Conservation (phyloP, 2,113 vertebrate species). For the Clarias macrocephalus region DNA sequence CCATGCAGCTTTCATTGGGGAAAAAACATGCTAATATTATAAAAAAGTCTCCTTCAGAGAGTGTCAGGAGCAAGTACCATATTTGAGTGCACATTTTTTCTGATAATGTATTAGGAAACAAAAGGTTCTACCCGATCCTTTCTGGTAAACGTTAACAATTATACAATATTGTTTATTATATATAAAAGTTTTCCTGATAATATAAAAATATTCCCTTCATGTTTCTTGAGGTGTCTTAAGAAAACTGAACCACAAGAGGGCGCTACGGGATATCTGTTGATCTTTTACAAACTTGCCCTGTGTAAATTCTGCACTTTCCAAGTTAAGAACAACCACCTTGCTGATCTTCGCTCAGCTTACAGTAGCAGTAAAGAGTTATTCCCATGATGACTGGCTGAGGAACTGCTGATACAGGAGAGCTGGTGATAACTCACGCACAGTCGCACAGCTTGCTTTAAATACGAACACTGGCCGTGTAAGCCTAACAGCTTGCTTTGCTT, state of each 20-base stretch:
- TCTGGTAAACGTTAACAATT: background rate
- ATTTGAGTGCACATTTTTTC: background rate
- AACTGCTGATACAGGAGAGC: slow-evolving; percentile 13
- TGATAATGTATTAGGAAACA: background rate
- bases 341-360: background rate
- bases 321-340: background rate
- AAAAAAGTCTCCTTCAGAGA: background rate
- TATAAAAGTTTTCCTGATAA: no score
- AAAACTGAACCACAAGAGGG: slow-evolving; percentile 12
- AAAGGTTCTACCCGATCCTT: background rate
- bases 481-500: background rate
- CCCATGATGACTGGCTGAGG: background rate
- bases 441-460: background rate
- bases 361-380: background rate
- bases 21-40: background rate
- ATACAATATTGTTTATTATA: no score
- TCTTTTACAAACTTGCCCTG: background rate
- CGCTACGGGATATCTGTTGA: background rate
- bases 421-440: slow-evolving; percentile 12
- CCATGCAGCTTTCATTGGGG: background rate
- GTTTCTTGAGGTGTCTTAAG: background rate
- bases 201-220: background rate
- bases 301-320: background rate
- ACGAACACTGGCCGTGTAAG: background rate
- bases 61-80: background rate